Percentiles rank a stretch among this genome's conserved stretches.
These are phyloP conservation scores for Glomeris maerens DNA, from an alignment of 1,140 invertebrate genomes.

Conservation along the genomic window DNA sequence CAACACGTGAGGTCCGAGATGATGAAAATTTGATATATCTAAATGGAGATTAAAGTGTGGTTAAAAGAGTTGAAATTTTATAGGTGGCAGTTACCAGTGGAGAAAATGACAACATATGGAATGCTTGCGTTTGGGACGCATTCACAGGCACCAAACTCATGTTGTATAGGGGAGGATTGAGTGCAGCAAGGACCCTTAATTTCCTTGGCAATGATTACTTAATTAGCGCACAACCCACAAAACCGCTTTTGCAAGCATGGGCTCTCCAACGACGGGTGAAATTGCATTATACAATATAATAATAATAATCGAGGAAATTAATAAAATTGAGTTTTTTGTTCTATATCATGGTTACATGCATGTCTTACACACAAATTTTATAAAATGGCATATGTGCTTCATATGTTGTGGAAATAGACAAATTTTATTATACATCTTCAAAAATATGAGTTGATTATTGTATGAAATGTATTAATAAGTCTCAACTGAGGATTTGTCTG, in stretches of 20 bases:
- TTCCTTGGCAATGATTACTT: slow-evolving; percentile 54
- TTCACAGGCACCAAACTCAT: slow-evolving; percentile 53
- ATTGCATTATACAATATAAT: too few relatives aligned
- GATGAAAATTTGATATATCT: too few relatives aligned
- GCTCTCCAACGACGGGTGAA: too few relatives aligned
- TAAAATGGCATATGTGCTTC: slow-evolving; percentile 1
- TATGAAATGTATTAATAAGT: too few relatives aligned
- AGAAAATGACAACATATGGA: slow-evolving; percentile 48
- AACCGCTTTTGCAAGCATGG: slow-evolving; percentile 65
- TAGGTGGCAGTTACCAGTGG: slow-evolving; percentile 42
- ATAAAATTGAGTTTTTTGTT: too few relatives aligned
- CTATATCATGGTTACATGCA: too few relatives aligned
- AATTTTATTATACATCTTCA: slow-evolving; percentile 2
- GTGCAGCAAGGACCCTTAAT: slow-evolving; percentile 42
- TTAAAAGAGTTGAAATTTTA: not conserved
- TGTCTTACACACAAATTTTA: too few relatives aligned
- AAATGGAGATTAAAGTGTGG: not conserved
- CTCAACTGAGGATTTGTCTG: too few relatives aligned
- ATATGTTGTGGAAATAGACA: not conserved
- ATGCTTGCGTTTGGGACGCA: slow-evolving; percentile 52
- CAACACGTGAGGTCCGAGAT: too few relatives aligned
- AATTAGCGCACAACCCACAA: slow-evolving; percentile 48
- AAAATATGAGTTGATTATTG: not conserved
- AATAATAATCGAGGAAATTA: too few relatives aligned
- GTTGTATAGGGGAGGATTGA: slow-evolving; percentile 52